Base-by-base conservation (phyloP, 2,113 vertebrate species). In the Calypte anna region DNA sequence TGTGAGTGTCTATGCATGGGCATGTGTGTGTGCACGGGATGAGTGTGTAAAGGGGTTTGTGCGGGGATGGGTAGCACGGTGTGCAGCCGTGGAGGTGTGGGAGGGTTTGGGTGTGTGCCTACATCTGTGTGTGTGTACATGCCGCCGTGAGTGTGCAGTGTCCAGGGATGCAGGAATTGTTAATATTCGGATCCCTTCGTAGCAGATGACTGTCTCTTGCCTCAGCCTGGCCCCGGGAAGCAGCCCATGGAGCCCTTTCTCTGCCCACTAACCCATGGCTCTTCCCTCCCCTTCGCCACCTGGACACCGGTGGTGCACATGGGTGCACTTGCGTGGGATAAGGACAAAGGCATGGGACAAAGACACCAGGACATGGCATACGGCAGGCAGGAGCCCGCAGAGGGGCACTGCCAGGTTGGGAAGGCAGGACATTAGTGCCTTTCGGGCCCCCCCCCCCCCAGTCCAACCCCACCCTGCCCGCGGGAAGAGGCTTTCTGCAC, bases 401-500 rank as follows among this genome's bases (percentile, higher is more conserved):
- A 62, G 15, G 22, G 54, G 74, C 69, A 87, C 43, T 87, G 70
- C 84, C 87, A 86, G 62, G 58, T 59, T 25, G 27, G n/a, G 43
- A n/a, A 70, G 73, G 59, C 28, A 59, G 66, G 23, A 90, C 25
- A 40, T 66, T 25, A 62, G 24, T 57, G 72, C 59, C 36, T 83
- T 73, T 70, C 69, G 38, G 6, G 10, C 67, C 19, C 25, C 38
- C 10, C 17, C 15, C 44, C 24, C 40, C 10, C 15, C 44, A 70
- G n/a, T 51, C 58, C 51, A 58, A 76, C 40, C 70, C 76, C 54
- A 69, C 57, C 61, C 40, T 66, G 82, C 87, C 88, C 7, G 6
- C 44, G 54, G 90, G 82, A 75, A 91, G 75, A 94, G 63, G 36
- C 21, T 79, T 85, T 86, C 79, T 80, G 67, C 72, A 87, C 69